Base-by-base conservation (phyloP, 37 sponge, comb jelly and placozoan genomes). In the Hormiphora californensis region DNA sequence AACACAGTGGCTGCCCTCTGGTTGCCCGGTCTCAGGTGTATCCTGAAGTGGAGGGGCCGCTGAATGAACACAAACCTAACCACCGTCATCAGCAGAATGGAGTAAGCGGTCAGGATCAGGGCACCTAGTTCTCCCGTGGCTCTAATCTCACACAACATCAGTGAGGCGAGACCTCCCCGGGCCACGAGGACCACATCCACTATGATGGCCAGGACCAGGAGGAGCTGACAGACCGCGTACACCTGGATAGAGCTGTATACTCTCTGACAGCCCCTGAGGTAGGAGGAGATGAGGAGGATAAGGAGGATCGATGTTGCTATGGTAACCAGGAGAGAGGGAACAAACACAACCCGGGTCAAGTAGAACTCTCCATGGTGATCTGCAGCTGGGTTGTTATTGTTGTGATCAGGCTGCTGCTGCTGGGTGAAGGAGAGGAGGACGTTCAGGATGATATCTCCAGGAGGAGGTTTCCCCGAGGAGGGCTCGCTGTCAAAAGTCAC, bases 31-130 rank as follows among this genome's bases (percentile, higher is more conserved):
- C 35, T 65, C 2, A 65, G 67, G 4, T 36, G 32, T 7, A 2
- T 32, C 37, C 67, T 36, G 67, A 36, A 65, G 37, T 28, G 67
- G 38, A 65, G 67, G 1, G 67, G 67, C 9, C 67, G 33, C 38
- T 65, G 67, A 38, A 65, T 65, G 37, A 65, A 65, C 1, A 65
- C 35, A 38, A 65, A 65, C 36, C 67, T 36, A 11, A 65, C 67
- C 7, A 5, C 67, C 17, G 67, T 65, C 67, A 65, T 65, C 4
- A 65, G 38, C 8, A 65, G 67, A 31, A 65, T 65, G 67, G 67
- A 65, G 67, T 65, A 65, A 38, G 67, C 67, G 3, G 67, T 7
- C 33, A 65, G 15, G 38, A 65, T 39, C 30, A 65, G 4, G 17
- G 35, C 67, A 31, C 32, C 32, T 33, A 65, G 11, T 39, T 65